Evolutionary conservation across 2,888 invertebrate genomes (phyloP), one percentile per base, ranked within the genome.

Genomic region (Nezara viridula): DNA sequence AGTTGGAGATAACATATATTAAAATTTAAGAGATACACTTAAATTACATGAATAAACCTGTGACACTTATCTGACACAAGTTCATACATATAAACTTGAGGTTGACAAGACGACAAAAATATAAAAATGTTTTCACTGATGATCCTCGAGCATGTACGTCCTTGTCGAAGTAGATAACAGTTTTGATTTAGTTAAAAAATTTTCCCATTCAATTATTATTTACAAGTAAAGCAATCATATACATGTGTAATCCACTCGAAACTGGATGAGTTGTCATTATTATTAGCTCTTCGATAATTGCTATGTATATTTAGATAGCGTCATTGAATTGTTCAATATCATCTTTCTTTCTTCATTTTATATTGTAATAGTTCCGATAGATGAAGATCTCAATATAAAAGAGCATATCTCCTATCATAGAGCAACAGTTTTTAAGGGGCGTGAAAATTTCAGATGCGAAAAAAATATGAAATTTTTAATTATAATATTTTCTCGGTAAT

Each of bases 211-310:
- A 27, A 27, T 60, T 27, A 60, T 60, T 60, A 60, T n/a, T n/a
- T 60, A n/a, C 60, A 14, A 16, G 27, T 27, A 60, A 24, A 60
- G 27, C 60, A 60, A 60, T 60, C n/a, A 27, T n/a, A 7, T 60
- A 27, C 14, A 60, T 12, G 60, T 60, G 60, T 60, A 14, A 2
- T 12, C 12, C 60, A 60, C 77, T 77, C 40, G 40, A 77, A 16
- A 19, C 12, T 40, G 77, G 77, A 77, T 77, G 77, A 77, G 77
- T 77, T 77, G 40, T 77, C 77, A 77, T 37, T 37, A 37, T 77
- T 77, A 77, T 77, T 77, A 77, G 37, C 16, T 77, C 21, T 77
- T 40, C 24, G 19, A 32, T 37, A 77, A 40, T 21, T 37, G 21
- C 40, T 37, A 37, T 40, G 77, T 77, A 37, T 32, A 24, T 77